Percentiles rank a stretch among this genome's conserved stretches.
These are phyloP conservation scores for Lacanobia wlatinum DNA, from an alignment of 2,888 invertebrate species.

Conservation along the genomic window DNA sequence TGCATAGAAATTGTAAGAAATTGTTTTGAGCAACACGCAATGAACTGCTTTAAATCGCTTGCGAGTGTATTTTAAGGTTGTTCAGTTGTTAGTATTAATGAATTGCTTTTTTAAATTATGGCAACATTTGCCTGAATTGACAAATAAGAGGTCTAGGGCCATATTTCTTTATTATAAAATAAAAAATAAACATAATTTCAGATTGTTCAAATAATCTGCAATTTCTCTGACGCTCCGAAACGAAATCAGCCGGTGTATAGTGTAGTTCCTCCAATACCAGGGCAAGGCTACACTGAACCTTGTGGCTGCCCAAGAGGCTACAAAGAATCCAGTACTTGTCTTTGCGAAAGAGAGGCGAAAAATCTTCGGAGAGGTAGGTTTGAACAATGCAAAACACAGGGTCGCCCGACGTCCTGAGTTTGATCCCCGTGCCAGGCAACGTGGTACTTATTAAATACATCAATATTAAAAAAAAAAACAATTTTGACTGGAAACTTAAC, in stretches of 20 bases:
- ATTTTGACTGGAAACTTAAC: no score
- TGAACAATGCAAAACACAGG: background rate
- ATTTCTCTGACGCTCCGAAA: slow-evolving; percentile 38
- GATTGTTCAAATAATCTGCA: slow-evolving; percentile 41
- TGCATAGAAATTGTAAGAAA: no score
- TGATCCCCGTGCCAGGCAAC: background rate
- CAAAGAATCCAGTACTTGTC: slow-evolving; percentile 29
- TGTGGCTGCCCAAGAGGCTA: slow-evolving; percentile 37
- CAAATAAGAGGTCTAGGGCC: no score
- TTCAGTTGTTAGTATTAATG: no score
- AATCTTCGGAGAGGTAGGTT: slow-evolving; percentile 19
- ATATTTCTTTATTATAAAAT: no score
- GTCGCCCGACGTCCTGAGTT: background rate
- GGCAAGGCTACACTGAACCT: slow-evolving; percentile 6
- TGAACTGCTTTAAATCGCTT: no score
- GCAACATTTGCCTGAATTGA: no score
- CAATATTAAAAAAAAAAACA: background rate
- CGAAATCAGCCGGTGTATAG: slow-evolving; percentile 30
- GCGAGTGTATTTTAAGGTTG: no score
- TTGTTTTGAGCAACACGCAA: no score
- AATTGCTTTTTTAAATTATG: no score
- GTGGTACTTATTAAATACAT: background rate
- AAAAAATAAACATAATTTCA: slow-evolving; percentile 7
- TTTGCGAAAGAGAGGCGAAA: slow-evolving; percentile 15
- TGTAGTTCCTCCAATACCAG: slow-evolving; percentile 29